These are phyloP conservation scores for Dolomedes plantarius DNA, from an alignment of 2,888 invertebrate species.

Conservation along the genomic window DNA sequence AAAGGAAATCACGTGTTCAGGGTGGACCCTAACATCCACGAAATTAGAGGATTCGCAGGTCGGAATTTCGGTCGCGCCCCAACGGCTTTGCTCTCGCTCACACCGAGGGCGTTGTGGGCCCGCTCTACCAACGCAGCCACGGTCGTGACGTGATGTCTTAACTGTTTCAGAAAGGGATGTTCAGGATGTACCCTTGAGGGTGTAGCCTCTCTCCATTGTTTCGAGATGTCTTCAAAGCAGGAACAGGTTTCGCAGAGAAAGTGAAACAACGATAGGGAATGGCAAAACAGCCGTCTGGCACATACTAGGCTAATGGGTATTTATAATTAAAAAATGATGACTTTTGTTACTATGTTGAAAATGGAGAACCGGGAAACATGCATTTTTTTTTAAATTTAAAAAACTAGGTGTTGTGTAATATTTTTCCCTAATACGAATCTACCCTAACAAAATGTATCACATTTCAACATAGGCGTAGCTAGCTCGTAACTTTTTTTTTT, in stretches of 20 bases:
- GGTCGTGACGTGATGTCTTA: neutral
- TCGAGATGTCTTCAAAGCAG: neutral
- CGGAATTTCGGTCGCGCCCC: neutral
- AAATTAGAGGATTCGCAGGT: neutral
- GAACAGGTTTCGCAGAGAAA: neutral
- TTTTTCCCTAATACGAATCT: too few species aligned
- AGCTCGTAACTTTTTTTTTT: too few species aligned
- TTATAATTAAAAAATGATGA: too few species aligned
- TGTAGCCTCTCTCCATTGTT: neutral
- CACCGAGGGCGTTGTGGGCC: neutral
- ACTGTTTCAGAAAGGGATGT: neutral
- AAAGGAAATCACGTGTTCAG: conserved; percentile 2
- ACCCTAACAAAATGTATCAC: too few species aligned
- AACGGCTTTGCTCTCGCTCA: neutral
- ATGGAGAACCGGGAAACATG: too few species aligned
- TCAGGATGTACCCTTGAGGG: neutral
- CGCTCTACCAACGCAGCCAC: neutral
- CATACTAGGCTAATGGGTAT: too few species aligned
- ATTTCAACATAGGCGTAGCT: too few species aligned
- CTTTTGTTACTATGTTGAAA: too few species aligned
- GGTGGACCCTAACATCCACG: neutral
- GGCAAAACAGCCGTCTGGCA: too few species aligned
- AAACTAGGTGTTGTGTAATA: too few species aligned
- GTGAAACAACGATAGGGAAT: neutral
- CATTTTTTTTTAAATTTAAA: too few species aligned